Base-by-base conservation (phyloP, 30 jellyfish, hydroid and myxozoan genomes). In the Hydractinia echinata region DNA sequence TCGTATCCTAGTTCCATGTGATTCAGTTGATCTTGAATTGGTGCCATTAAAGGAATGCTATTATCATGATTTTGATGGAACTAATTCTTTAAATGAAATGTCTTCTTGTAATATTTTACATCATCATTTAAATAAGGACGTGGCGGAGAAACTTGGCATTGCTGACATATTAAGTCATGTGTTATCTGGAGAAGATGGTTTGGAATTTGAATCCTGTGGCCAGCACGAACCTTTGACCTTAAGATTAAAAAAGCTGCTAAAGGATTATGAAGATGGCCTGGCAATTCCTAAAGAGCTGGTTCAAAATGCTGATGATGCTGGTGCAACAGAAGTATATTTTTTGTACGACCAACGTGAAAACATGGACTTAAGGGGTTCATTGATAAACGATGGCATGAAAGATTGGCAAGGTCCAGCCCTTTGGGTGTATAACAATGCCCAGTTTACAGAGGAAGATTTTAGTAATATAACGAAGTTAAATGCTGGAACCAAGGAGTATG, bases 251-350 rank as follows among this genome's bases (percentile, higher is more conserved):
- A 79, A 89, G 50, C 48, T 89, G 16, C 79, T 89, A 11, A 64
- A 81, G 15, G 95, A 80, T 72, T 89, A 89, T 72, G 89, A 86
- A 16, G 97, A 89, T 79, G 96, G 96, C 51, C 58, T 87, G 55
- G 92, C 97, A 49, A 84, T 89, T 15, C 58, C 87, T 16, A 89
- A 89, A 60, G 97, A 89, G 62, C 88, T 89, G 8, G 64, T 89
- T 48, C 97, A 89, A 76, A 89, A 89, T 89, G 97, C 97, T 5
- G 97, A 89, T 80, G 97, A 89, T 81, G 95, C 97, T 56, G 92
- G 92, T 69, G 97, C 97, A 50, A 69, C 73, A 15, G 84, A 62
- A 54, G 89, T 89, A 44, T 66, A 76, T 58, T 76, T 89, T 10
- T 86, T 89, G 39, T 84, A 72, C 77, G 97, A 89, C 55, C 87